Percentiles rank a stretch among this genome's conserved stretches.
phyloP scores from a whole-genome alignment of 2,888 invertebrate species.

The Spodoptera exigua region DNA sequence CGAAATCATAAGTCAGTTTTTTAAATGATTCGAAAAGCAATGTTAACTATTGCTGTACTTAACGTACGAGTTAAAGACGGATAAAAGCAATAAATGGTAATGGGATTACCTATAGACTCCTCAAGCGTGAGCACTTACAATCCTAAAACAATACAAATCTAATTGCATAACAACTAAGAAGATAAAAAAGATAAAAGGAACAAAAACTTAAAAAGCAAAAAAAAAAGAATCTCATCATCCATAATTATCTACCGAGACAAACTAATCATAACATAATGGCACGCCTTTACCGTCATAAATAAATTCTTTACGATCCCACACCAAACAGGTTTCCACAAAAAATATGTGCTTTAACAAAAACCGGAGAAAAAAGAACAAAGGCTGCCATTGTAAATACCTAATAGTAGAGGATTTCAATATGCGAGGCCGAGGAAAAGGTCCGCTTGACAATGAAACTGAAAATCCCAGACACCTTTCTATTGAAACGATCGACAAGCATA shows the following conservation, averaged over 20 bases:
- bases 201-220: constrained; percentile 62
- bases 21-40: too few relatives aligned
- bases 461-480: constrained; percentile 74
- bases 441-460: constrained; percentile 79
- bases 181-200: constrained; percentile 46
- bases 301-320: constrained; percentile 73
- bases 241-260: constrained; percentile 77
- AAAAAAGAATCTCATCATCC: constrained; percentile 74
- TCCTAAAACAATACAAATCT: constrained; percentile 11
- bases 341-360: constrained; percentile 70
- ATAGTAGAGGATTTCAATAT: constrained; percentile 69
- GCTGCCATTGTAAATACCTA: constrained; percentile 79
- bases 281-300: constrained; percentile 77
- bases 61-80: too few relatives aligned
- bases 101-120: too few relatives aligned
- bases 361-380: constrained; percentile 65
- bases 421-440: constrained; percentile 69
- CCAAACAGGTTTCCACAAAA: constrained; percentile 72
- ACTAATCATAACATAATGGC: constrained; percentile 82
- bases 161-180: constrained; percentile 48
- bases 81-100: too few relatives aligned
- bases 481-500: constrained; percentile 53
- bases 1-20: too few relatives aligned
- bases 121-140: not conserved
- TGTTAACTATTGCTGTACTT: too few relatives aligned